These are phyloP conservation scores for Drosophila koepferae DNA, from an alignment of 2,888 invertebrate genomes.

Conservation along the genomic window DNA sequence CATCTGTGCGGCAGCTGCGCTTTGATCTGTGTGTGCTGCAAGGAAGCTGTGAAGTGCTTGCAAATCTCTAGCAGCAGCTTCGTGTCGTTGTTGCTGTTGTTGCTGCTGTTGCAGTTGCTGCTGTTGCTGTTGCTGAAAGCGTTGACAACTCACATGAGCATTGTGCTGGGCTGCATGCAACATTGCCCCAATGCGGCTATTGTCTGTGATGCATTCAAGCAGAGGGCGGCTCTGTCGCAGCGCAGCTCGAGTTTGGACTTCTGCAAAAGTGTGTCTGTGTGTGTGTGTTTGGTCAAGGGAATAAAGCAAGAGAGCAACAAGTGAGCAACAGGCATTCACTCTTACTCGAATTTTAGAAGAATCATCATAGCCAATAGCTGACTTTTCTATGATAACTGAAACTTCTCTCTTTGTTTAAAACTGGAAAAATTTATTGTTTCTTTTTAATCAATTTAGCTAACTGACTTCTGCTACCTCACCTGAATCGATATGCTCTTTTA, in stretches of 20 bases:
- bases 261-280: not conserved
- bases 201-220: conserved; percentile 31
- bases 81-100: conserved; percentile 39
- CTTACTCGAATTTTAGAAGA: not conserved
- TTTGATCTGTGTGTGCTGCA: conserved; percentile 60
- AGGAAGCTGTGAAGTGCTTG: conserved; percentile 72
- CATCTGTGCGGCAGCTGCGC: conserved; percentile 54
- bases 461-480: not conserved
- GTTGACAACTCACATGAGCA: conserved; percentile 80
- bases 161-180: conserved; percentile 55
- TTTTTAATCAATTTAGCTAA: not conserved
- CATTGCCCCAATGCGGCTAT: conserved; percentile 37
- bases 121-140: conserved; percentile 51
- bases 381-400: not conserved
- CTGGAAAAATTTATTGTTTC: not conserved
- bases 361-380: not conserved
- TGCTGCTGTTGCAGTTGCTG: conserved; percentile 22
- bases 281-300: not conserved
- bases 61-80: conserved; percentile 59
- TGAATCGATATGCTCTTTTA: not conserved
- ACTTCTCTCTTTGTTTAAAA: not conserved
- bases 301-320: not conserved
- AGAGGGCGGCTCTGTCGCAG: conserved; percentile 15
- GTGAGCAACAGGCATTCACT: not conserved
- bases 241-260: not conserved